Evolutionary conservation across 2,888 invertebrate genomes (phyloP).

Genomic region (Pseudanteris insignis): DNA sequence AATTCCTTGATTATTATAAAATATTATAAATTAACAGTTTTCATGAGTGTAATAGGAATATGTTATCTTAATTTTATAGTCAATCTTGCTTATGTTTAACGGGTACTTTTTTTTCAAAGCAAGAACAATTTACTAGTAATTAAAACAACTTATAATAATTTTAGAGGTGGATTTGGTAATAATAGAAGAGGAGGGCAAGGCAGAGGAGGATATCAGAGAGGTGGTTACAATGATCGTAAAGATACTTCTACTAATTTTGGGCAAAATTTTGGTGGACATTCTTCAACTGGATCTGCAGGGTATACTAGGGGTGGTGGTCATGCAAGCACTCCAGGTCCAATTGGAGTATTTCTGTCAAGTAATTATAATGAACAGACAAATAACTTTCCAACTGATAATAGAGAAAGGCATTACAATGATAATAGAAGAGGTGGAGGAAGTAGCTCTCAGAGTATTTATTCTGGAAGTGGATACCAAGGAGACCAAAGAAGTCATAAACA

Average conservation of each 20-base stretch:
- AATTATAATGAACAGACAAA: slow-evolving; percentile 13
- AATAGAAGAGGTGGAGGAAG: slow-evolving; percentile 22
- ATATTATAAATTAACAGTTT: too few species aligned
- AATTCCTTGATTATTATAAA: too few species aligned
- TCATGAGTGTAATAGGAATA: too few species aligned
- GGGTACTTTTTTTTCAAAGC: too few species aligned
- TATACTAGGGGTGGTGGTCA: slow-evolving; percentile 47
- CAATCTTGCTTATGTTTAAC: too few species aligned
- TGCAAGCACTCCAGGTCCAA: slow-evolving; percentile 51
- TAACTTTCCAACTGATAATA: slow-evolving; percentile 34
- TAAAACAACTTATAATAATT: too few species aligned
- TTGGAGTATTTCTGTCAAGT: slow-evolving; percentile 49
- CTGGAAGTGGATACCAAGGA: slow-evolving; percentile 16
- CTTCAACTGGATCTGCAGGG: slow-evolving; percentile 52
- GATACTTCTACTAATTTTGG: slow-evolving; percentile 39
- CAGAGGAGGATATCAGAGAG: slow-evolving; percentile 21
- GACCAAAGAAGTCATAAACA: slow-evolving; percentile 49
- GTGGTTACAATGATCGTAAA: slow-evolving; percentile 47
- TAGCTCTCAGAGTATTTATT: slow-evolving; percentile 21
- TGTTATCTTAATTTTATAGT: too few species aligned
- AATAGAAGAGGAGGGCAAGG: slow-evolving; percentile 52
- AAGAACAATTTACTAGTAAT: too few species aligned
- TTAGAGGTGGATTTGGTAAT: slow-evolving; percentile 54
- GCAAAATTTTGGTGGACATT: slow-evolving; percentile 23
- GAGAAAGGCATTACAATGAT: slow-evolving; percentile 32